Evolutionary conservation across 2,113 vertebrate genomes (phyloP).

Genomic region (Bombycilla garrulus): DNA sequence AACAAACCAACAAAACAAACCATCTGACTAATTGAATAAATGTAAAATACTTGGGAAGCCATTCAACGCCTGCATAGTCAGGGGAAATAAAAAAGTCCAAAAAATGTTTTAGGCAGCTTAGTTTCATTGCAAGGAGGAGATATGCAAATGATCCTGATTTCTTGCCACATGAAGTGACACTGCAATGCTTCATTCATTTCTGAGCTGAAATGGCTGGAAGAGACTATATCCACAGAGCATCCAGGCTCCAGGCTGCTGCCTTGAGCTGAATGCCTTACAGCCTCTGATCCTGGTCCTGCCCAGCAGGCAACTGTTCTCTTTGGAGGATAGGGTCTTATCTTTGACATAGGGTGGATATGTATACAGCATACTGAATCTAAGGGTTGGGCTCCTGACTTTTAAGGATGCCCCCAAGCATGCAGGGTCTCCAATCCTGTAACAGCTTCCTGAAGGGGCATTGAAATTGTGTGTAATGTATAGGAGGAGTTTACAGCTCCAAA

Average conservation of each 20-base stretch:
- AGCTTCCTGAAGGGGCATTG: background rate
- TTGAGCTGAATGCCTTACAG: background rate
- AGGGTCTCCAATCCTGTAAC: background rate
- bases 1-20: background rate
- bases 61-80: background rate
- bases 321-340: background rate
- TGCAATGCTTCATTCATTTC: background rate
- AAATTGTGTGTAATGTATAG: rapidly evolving
- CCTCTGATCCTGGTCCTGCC: background rate
- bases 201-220: background rate
- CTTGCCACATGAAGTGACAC: background rate
- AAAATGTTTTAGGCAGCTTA: background rate
- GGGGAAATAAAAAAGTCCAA: background rate
- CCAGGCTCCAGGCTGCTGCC: background rate
- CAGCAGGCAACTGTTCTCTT: background rate
- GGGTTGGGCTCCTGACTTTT: background rate
- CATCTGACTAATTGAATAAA: background rate
- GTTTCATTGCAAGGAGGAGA: background rate
- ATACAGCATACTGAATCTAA: background rate
- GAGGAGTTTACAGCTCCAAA: background rate
- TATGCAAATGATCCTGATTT: background rate
- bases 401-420: background rate
- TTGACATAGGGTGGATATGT: rapidly evolving
- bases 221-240: background rate
- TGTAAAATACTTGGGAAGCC: background rate